These are phyloP conservation scores for Rhagoletis zephyria DNA, from an alignment of 1,140 invertebrate species.

Conservation along the genomic window DNA sequence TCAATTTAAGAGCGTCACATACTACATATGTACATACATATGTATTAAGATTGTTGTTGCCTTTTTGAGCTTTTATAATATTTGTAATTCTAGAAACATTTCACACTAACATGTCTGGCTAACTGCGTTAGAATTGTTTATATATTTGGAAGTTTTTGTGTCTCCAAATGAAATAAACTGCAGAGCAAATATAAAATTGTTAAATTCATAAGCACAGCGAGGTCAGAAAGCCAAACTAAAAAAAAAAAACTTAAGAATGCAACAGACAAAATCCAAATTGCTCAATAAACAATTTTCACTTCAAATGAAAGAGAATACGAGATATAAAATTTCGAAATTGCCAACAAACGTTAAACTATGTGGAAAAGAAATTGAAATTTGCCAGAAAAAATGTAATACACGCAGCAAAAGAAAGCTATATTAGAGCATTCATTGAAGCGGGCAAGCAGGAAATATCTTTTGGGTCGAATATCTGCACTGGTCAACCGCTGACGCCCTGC, in stretches of 20 bases:
- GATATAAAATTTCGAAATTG: neutral
- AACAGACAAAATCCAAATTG: constrained; percentile 48
- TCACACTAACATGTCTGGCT: neutral
- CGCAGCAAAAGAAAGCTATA: neutral
- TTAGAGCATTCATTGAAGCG: neutral
- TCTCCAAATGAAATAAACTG: neutral
- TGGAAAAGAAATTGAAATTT: constrained; percentile 1
- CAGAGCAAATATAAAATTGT: neutral
- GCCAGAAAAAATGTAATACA: neutral
- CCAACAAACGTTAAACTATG: constrained; percentile 38
- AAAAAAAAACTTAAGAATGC: constrained; percentile 32
- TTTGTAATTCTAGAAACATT: neutral
- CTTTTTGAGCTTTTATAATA: too few species aligned
- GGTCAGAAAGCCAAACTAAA: neutral
- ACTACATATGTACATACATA: too few species aligned
- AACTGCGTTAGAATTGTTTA: neutral
- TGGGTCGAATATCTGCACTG: constrained; percentile 38
- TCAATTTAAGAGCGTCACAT: too few species aligned
- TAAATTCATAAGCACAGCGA: neutral
- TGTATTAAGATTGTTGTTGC: too few species aligned
- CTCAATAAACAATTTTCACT: constrained; percentile 51
- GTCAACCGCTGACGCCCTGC: constrained; percentile 26
- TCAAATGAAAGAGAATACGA: neutral
- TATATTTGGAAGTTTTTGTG: neutral
- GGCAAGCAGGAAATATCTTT: constrained; percentile 26